phyloP scores from a whole-genome alignment of 2,888 invertebrate species.

The Habrosyne pyritoides region DNA sequence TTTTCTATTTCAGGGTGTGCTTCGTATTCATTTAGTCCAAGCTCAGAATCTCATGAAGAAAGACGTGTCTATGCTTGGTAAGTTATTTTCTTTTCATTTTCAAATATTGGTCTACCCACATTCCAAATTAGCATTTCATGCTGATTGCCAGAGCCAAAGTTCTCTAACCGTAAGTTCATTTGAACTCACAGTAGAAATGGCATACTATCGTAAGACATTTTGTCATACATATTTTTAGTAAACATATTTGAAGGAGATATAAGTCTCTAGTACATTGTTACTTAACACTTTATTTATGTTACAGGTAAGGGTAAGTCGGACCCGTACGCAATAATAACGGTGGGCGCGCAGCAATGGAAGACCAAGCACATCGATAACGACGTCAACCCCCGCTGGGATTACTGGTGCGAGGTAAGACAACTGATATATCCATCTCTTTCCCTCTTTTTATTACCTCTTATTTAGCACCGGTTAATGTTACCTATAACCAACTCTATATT shows the following conservation, averaged over 20 bases:
- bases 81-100: no score
- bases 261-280: neutral
- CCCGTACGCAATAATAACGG: slow-evolving; percentile 95
- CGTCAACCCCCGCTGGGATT: slow-evolving; percentile 98
- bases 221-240: no score
- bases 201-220: no score
- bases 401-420: slow-evolving; percentile 94
- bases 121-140: no score
- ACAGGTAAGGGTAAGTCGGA: slow-evolving; percentile 97
- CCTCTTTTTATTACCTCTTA: slow-evolving; percentile 18
- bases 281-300: slow-evolving; percentile 19
- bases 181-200: no score
- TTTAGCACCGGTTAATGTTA: slow-evolving; percentile 33
- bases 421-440: slow-evolving; percentile 16
- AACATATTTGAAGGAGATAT: neutral
- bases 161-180: no score
- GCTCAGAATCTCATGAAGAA: slow-evolving; percentile 98
- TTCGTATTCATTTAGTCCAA: slow-evolving; percentile 96
- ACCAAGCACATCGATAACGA: slow-evolving; percentile 97
- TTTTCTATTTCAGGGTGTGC: slow-evolving; percentile 88
- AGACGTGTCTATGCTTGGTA: slow-evolving; percentile 95
- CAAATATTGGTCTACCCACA: no score
- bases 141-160: no score
- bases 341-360: slow-evolving; percentile 96
- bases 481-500: neutral